Conservation (phyloP, 1,140 invertebrate genomes). For the Elymnias hypermnestra region DNA sequence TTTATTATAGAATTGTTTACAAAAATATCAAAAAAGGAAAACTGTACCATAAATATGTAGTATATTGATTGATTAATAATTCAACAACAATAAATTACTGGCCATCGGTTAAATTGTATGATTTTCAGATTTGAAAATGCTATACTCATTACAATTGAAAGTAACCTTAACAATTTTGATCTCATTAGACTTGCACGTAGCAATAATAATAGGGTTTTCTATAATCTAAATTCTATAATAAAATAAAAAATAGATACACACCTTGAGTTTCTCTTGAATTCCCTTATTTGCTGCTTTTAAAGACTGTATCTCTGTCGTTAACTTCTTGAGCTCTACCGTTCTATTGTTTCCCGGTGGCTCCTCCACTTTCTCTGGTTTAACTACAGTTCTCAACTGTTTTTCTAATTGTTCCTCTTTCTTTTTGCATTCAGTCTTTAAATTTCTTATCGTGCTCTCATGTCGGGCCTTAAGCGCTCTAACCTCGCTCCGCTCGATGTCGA, state of each 20-base stretch:
- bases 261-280: slow-evolving; percentile 75
- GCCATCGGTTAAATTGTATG: too few relatives aligned
- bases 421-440: slow-evolving; percentile 70
- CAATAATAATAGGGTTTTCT: too few relatives aligned
- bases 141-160: too few relatives aligned
- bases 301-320: slow-evolving; percentile 68
- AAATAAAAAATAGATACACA: too few relatives aligned
- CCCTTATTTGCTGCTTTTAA: slow-evolving; percentile 70
- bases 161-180: too few relatives aligned
- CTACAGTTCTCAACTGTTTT: slow-evolving; percentile 55
- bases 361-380: slow-evolving; percentile 47
- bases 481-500: slow-evolving; percentile 75
- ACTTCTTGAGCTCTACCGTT: slow-evolving; percentile 52
- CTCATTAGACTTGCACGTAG: too few relatives aligned
- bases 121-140: too few relatives aligned
- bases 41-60: too few relatives aligned
- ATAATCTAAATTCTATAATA: too few relatives aligned
- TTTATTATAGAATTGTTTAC: slow-evolving; percentile 39
- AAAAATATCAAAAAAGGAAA: too few relatives aligned
- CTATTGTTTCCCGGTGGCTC: slow-evolving; percentile 36
- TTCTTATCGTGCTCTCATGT: slow-evolving; percentile 57
- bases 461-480: slow-evolving; percentile 69
- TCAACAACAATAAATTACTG: too few relatives aligned
- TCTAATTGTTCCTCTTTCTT: slow-evolving; percentile 68
- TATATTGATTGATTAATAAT: too few relatives aligned